A percentile compares a stretch with the other conserved stretches of the same genome.
Evolutionary conservation across 2,888 invertebrate species (phyloP).

Genomic region (Gari tellinella): DNA sequence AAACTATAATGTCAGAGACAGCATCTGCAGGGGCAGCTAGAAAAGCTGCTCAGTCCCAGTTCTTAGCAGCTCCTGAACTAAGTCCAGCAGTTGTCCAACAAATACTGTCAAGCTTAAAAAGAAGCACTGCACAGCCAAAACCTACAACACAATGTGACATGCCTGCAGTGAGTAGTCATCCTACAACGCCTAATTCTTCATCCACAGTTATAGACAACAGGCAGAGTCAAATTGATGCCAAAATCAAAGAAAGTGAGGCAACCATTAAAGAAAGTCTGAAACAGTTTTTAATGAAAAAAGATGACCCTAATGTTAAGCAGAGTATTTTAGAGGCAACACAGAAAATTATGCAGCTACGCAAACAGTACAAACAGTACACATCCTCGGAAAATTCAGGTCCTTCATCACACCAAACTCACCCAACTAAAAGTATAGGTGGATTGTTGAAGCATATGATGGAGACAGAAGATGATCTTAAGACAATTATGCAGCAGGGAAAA

Average conservation of each 20-base stretch:
- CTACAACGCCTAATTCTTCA: not conserved
- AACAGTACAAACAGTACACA: slow-evolving; percentile 23
- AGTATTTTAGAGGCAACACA: slow-evolving; percentile 44
- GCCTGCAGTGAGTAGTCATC: too few relatives aligned
- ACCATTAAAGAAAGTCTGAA: not conserved
- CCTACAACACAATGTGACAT: not conserved
- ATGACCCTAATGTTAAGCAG: slow-evolving; percentile 19
- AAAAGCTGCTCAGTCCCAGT: slow-evolving; percentile 1
- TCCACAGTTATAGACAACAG: not conserved
- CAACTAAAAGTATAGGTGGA: not conserved
- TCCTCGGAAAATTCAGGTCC: too few relatives aligned
- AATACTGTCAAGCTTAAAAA: slow-evolving; percentile 42
- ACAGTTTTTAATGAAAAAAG: slow-evolving; percentile 12
- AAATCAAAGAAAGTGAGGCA: too few relatives aligned
- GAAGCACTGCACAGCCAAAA: slow-evolving; percentile 11
- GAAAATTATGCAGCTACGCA: slow-evolving; percentile 42
- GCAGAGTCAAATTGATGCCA: not conserved
- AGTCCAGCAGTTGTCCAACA: slow-evolving; percentile 57
- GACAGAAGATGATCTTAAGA: not conserved
- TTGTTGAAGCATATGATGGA: not conserved
- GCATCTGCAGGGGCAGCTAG: not conserved
- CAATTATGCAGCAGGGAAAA: not conserved
- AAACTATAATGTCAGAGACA: not conserved
- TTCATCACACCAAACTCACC: too few relatives aligned
- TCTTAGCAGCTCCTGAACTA: slow-evolving; percentile 48